Evolutionary conservation across 2,888 invertebrate genomes (phyloP).

Genomic region (Elmis aenea): DNA sequence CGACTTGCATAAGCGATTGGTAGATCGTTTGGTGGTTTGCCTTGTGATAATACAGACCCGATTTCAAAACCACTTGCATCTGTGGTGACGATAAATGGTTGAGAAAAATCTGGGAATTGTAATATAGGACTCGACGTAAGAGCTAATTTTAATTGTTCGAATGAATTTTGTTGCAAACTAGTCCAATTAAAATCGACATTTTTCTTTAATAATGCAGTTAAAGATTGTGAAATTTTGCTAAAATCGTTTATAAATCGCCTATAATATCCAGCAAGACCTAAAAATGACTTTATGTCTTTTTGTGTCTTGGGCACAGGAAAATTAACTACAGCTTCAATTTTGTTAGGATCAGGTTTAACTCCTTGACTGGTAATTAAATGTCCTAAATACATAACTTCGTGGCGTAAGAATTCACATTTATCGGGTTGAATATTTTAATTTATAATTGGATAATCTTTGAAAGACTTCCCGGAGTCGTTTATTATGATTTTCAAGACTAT

Average conservation of each 20-base stretch:
- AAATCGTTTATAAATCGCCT: no score
- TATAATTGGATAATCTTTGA: slow-evolving; percentile 22
- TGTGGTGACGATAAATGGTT: slow-evolving; percentile 10
- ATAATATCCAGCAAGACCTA: no score
- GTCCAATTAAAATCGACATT: slow-evolving; percentile 14
- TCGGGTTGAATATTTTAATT: slow-evolving; percentile 34
- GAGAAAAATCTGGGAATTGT: slow-evolving; percentile 10
- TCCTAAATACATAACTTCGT: slow-evolving; percentile 38
- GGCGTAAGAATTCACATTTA: slow-evolving; percentile 34
- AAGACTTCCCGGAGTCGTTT: slow-evolving; percentile 32
- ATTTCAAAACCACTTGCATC: slow-evolving; percentile 11
- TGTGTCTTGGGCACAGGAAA: slow-evolving; percentile 30
- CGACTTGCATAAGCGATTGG: slow-evolving; percentile 23
- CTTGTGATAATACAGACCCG: slow-evolving; percentile 5
- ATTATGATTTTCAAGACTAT: slow-evolving; percentile 30
- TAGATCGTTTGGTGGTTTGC: no score
- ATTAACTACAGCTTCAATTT: slow-evolving; percentile 24
- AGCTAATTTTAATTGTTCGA: slow-evolving; percentile 5
- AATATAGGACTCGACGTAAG: slow-evolving; percentile 7
- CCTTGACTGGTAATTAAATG: slow-evolving; percentile 37
- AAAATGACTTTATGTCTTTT: no score
- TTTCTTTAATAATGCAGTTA: slow-evolving; percentile 9
- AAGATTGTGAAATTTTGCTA: slow-evolving; percentile 11
- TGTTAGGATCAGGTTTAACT: slow-evolving; percentile 35
- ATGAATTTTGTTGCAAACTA: slow-evolving; percentile 7